Evolutionary conservation across 1,140 invertebrate species (phyloP).

Genomic region (Heliothis subflexa): DNA sequence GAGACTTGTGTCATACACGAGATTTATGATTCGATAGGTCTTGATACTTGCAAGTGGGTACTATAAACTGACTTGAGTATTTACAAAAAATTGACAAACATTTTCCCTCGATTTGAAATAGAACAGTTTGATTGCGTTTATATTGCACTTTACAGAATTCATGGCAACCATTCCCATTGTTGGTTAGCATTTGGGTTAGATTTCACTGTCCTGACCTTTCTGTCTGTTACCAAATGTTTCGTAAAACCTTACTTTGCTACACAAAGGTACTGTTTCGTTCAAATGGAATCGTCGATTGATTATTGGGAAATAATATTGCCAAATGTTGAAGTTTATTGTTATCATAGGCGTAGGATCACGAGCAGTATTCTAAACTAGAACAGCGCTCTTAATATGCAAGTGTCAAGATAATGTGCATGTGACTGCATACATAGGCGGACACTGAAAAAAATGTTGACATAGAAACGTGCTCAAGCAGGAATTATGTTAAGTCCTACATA

Average conservation of each 20-base stretch:
- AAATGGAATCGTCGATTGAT: constrained; percentile 31
- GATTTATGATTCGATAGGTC: too few species aligned
- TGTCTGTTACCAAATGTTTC: constrained; percentile 44
- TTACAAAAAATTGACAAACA: background rate
- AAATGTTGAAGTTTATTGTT: constrained; percentile 25
- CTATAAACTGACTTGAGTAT: too few species aligned
- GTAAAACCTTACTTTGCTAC: constrained; percentile 27
- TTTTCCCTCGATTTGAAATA: background rate
- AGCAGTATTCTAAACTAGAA: background rate
- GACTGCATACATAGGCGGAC: background rate
- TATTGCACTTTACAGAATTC: constrained; percentile 28
- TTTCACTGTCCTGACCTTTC: constrained; percentile 41
- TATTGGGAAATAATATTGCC: constrained; percentile 38
- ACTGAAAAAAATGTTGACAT: background rate
- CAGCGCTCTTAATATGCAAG: background rate
- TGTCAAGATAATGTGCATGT: constrained; percentile 8
- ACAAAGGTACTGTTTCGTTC: constrained; percentile 7
- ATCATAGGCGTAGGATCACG: background rate
- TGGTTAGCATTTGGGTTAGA: constrained; percentile 35
- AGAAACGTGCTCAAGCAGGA: background rate
- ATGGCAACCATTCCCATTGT: constrained; percentile 35
- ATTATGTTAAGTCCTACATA: background rate
- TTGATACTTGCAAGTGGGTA: too few species aligned
- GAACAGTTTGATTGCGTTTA: constrained; percentile 17
- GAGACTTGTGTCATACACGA: background rate